A percentile compares a stretch with the other conserved stretches of the same genome.
Conservation (phyloP, 2,797 vertebrate genomes). For the Triplophysa yarkandensis region DNA sequence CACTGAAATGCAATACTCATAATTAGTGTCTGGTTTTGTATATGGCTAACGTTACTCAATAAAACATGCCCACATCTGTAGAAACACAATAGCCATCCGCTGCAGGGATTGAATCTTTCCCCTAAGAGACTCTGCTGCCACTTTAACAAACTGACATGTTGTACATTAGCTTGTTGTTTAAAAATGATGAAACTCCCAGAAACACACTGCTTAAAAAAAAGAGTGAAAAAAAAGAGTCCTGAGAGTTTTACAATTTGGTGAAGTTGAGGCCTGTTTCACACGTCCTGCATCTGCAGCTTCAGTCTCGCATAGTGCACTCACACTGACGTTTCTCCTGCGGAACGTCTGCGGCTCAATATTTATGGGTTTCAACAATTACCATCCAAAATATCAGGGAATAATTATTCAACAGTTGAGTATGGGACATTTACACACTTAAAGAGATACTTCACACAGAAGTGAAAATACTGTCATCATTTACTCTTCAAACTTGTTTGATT, state of each 20-base stretch:
- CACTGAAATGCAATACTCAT: not conserved
- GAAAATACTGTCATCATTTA: too few relatives aligned
- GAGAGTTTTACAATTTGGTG: constrained; percentile 15
- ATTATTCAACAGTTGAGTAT: not conserved
- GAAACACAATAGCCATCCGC: constrained; percentile 12
- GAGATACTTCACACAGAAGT: too few relatives aligned
- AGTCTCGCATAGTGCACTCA: not conserved
- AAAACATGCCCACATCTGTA: constrained; percentile 2
- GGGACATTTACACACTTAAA: not conserved
- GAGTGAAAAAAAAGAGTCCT: constrained; percentile 20
- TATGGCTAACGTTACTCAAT: constrained; percentile 9
- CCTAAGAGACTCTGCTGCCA: constrained; percentile 18
- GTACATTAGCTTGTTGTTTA: constrained; percentile 29
- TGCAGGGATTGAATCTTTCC: constrained; percentile 26
- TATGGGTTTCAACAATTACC: not conserved
- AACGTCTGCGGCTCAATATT: not conserved
- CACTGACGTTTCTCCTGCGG: not conserved
- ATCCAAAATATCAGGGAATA: not conserved
- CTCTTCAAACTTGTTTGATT: too few relatives aligned
- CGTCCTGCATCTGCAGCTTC: not conserved
- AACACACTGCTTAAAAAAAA: constrained; percentile 19
- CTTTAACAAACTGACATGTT: constrained; percentile 29
- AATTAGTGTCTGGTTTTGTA: constrained; percentile 13
- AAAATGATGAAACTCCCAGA: constrained; percentile 43
- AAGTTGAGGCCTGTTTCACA: constrained; percentile 21